Evolutionary conservation across 1,140 invertebrate genomes (phyloP).

Genomic region (Papilio xuthus): DNA sequence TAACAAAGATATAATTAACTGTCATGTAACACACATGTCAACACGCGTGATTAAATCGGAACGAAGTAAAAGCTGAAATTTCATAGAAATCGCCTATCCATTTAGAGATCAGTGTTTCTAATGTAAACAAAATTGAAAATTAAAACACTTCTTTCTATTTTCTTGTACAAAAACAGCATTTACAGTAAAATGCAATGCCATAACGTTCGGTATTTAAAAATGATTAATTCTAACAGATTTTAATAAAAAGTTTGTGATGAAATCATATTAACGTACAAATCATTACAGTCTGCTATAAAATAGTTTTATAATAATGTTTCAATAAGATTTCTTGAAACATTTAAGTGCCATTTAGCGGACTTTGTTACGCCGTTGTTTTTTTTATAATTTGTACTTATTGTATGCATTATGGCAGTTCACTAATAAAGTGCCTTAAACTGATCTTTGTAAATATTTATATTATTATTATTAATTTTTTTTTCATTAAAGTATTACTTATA

Average conservation of each 20-base stretch:
- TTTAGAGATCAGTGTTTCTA: no score
- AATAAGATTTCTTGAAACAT: conserved; percentile 69
- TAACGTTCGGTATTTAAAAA: conserved; percentile 36
- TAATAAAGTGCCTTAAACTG: conserved; percentile 74
- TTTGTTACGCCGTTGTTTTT: conserved; percentile 64
- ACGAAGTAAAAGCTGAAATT: no score
- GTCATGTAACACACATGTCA: no score
- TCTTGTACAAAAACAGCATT: conserved; percentile 37
- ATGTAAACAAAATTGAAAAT: no score
- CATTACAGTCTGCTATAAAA: conserved; percentile 66
- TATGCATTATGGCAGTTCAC: conserved; percentile 66
- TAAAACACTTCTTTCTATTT: background rate
- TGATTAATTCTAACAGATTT: conserved; percentile 15
- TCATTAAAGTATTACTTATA: conserved; percentile 77
- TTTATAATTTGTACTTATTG: conserved; percentile 77
- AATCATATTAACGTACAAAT: conserved; percentile 71
- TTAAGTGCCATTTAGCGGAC: conserved; percentile 75
- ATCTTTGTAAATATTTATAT: conserved; percentile 77
- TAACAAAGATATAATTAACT: no score
- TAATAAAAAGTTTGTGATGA: conserved; percentile 52
- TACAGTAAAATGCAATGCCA: conserved; percentile 39
- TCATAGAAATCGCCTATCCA: no score
- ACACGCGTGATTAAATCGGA: no score
- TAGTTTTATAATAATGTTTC: conserved; percentile 68
- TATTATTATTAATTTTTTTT: conserved; percentile 59